Percentiles rank a stretch among this genome's conserved stretches.
Conservation (phyloP, 2,797 vertebrate species). For the Coreius guichenoti region DNA sequence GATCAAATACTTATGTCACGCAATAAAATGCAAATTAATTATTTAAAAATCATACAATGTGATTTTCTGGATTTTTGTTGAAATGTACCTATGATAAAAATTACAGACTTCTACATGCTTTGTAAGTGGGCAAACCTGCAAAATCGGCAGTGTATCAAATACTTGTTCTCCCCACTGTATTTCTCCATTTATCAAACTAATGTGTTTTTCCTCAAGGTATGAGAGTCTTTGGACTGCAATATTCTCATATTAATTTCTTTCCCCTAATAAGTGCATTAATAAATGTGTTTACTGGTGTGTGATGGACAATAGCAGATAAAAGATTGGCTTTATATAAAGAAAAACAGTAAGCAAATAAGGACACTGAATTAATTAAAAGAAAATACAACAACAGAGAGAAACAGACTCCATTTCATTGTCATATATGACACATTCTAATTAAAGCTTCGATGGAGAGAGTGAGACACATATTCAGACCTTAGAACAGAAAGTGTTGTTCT, state of each 20-base stretch:
- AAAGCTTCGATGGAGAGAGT: conserved; percentile 29
- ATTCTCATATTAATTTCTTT: conserved; percentile 39
- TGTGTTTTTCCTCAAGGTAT: conserved; percentile 6
- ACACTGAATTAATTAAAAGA: conserved; percentile 36
- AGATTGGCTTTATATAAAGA: conserved; percentile 46
- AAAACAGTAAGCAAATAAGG: conserved; percentile 32
- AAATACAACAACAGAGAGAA: conserved; percentile 35
- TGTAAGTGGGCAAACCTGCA: no score
- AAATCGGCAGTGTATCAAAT: no score
- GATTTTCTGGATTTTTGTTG: no score
- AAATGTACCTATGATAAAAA: no score
- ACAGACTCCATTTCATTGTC: conserved; percentile 23
- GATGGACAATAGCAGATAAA: conserved; percentile 53
- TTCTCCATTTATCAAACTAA: background rate
- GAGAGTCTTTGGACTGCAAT: conserved; percentile 13
- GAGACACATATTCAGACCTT: conserved; percentile 14
- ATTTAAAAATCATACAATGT: no score
- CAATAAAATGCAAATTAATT: no score
- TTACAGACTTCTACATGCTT: no score
- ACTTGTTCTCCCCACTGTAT: no score
- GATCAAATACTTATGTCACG: no score
- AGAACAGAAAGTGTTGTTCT: conserved; percentile 7
- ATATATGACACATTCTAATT: conserved; percentile 49
- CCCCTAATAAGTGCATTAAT: conserved; percentile 42
- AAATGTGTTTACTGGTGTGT: conserved; percentile 58